A percentile compares a stretch with the other conserved stretches of the same genome.
These are phyloP conservation scores for Patiria pectinifera DNA, from an alignment of 53 echinoderm and acorn worm genomes.

Conservation along the genomic window DNA sequence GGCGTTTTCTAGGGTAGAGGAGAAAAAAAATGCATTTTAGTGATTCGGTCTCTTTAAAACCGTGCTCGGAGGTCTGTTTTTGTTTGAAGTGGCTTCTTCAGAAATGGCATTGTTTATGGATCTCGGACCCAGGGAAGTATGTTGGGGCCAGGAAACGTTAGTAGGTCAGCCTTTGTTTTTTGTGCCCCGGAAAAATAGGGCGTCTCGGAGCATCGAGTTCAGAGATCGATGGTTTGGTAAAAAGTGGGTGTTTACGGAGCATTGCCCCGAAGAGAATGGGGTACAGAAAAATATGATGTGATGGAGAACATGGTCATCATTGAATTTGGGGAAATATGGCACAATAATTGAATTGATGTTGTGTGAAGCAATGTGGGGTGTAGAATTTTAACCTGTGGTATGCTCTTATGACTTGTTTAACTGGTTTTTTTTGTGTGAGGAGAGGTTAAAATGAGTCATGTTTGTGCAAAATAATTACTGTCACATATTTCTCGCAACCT, in stretches of 20 bases:
- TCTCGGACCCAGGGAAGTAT: neutral
- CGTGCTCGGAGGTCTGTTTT: neutral
- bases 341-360: too few relatives aligned
- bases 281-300: neutral
- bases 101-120: neutral
- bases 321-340: too few relatives aligned
- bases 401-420: too few relatives aligned
- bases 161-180: conserved; percentile 5
- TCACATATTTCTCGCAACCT: too few relatives aligned
- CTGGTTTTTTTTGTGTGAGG: too few relatives aligned
- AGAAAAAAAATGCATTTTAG: neutral
- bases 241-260: neutral
- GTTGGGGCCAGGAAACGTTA: neutral
- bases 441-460: too few relatives aligned
- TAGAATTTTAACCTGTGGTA: too few relatives aligned
- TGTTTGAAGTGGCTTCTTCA: neutral
- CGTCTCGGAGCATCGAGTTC: neutral
- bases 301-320: neutral
- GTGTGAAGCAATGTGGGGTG: too few relatives aligned
- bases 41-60: neutral
- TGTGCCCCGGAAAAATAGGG: neutral
- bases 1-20: neutral
- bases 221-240: neutral
- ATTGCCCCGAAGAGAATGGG: neutral
- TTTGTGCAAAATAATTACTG: too few relatives aligned